Evolutionary conservation across 2,797 vertebrate species (phyloP), one percentile per base, ranked within the genome.

Genomic region (Spinus pinus): DNA sequence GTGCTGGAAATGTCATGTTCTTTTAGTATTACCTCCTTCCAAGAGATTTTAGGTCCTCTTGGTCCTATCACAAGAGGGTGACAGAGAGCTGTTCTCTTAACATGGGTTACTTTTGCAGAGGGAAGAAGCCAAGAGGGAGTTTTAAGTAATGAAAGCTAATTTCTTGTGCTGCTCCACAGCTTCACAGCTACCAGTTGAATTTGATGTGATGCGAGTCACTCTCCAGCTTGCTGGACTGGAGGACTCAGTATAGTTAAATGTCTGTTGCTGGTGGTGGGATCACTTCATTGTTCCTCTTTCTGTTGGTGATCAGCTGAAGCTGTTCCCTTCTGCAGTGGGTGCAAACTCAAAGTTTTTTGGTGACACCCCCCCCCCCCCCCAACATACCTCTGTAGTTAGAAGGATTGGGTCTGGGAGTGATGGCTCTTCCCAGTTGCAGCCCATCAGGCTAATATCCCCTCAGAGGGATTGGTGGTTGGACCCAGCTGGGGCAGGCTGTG

Each of bases 21-120:
- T 88, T 41, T 41, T 37, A 54, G 18, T 46, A 44, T 28, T 83
- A 2, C 72, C 57, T 91, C 28, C 61, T 72, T 83, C 30, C 35
- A 65, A 35, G 42, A 86, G 81, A 42, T 44, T 62, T 85, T 47
- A 81, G 81, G 51, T 70, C 60, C 58, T 62, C 25, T 83, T 94
- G 41, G 37, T 95, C 72, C 62, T 81, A 93, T 95, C 95, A 90
- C 95, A 93, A 96, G 94, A 96, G 95, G 96, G 96, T 77, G 95
- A 86, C 92, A 96, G 89, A 97, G 95, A 96, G 95, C 94, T 79
- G 39, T 71, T 90, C 75, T 88, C 3, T 72, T 89, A 83, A 60
- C 15, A 20, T 72, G 86, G 92, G 94, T 79, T 94, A 60, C 42
- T 93, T 81, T 49, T 42, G 31, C 41, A 53, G 44, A 53, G 80